phyloP scores from a whole-genome alignment of 64 coral and sea anemone genomes.

The Dendronephthya gigantea region DNA sequence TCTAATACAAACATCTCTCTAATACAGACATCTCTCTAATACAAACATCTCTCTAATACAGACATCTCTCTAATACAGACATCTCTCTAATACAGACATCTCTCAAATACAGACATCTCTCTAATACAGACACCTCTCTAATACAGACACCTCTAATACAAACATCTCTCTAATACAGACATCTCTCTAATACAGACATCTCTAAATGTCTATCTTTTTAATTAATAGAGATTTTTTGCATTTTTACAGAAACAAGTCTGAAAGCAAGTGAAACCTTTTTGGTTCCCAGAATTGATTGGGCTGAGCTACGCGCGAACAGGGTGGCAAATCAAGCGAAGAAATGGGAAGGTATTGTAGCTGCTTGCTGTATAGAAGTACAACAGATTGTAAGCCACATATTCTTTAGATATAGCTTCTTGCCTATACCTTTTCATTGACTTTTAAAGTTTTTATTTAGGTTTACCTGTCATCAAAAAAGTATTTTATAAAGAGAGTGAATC shows the following conservation, averaged over 20 bases:
- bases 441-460: constrained; percentile 13
- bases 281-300: constrained; percentile 51
- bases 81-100: no score
- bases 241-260: not conserved
- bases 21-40: no score
- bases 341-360: constrained; percentile 85
- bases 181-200: no score
- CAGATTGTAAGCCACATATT: not conserved
- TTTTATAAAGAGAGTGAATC: constrained; percentile 62
- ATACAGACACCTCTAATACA: no score
- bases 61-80: no score
- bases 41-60: no score
- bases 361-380: not conserved
- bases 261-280: not conserved
- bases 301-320: constrained; percentile 29
- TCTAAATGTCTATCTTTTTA: not conserved
- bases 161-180: no score
- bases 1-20: no score
- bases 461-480: constrained; percentile 54
- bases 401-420: not conserved
- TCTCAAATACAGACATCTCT: no score
- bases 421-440: not conserved
- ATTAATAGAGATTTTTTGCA: not conserved
- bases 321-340: constrained; percentile 46
- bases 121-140: no score